phyloP scores from a whole-genome alignment of 2,888 invertebrate genomes.

The Latrodectus elegans region DNA sequence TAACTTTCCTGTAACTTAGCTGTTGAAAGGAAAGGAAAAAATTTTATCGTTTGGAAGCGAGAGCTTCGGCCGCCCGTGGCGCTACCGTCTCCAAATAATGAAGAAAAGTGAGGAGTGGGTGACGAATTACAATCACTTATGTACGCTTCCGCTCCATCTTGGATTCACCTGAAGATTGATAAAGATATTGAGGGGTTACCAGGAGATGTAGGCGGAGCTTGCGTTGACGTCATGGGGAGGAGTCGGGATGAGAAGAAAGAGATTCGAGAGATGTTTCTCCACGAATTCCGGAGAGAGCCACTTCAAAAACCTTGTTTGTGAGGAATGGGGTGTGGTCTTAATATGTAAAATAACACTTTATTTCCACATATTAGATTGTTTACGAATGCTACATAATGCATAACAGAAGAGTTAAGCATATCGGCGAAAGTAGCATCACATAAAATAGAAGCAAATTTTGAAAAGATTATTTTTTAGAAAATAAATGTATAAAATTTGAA shows the following conservation, averaged over 20 bases:
- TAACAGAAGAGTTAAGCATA: too few species aligned
- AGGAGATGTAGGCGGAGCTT: slow-evolving; percentile 16
- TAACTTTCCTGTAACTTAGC: slow-evolving; percentile 12
- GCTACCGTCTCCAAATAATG: slow-evolving; percentile 21
- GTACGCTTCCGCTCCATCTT: slow-evolving; percentile 17
- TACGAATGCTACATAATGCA: too few species aligned
- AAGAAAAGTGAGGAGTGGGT: slow-evolving; percentile 9
- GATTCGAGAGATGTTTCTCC: slow-evolving; percentile 46
- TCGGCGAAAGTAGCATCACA: too few species aligned
- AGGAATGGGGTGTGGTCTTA: background rate
- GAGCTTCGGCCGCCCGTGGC: slow-evolving; percentile 35
- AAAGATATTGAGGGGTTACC: slow-evolving; percentile 7
- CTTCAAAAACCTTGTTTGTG: background rate
- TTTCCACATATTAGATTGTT: too few species aligned
- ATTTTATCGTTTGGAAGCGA: slow-evolving; percentile 25
- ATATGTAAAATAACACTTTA: background rate
- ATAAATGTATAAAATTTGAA: too few species aligned
- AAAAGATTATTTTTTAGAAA: too few species aligned
- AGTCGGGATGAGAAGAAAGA: slow-evolving; percentile 20
- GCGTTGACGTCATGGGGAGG: slow-evolving; percentile 44
- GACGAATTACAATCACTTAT: background rate
- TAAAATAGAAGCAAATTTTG: too few species aligned
- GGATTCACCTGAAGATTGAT: slow-evolving; percentile 60
- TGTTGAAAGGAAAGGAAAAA: slow-evolving; percentile 35
- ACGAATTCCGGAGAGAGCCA: too few species aligned